Conservation (phyloP, 2,888 invertebrate species). For the Helleia helle region DNA sequence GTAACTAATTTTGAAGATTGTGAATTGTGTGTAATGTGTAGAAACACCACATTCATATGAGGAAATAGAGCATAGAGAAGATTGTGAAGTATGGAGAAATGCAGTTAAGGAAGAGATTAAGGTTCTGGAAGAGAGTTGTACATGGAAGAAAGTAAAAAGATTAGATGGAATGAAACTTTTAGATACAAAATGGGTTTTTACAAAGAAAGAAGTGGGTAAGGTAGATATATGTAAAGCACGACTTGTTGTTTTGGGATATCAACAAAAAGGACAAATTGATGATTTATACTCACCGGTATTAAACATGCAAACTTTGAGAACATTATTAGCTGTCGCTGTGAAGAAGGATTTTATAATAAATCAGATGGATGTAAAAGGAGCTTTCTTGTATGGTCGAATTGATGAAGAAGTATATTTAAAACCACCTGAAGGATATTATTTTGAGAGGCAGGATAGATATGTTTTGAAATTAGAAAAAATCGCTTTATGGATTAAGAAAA, state of each 20-base stretch:
- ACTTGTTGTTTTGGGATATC: conserved; percentile 14
- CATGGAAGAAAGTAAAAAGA: too few relatives aligned
- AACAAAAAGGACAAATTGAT: too few relatives aligned
- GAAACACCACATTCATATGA: conserved; percentile 4
- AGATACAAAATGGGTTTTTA: conserved; percentile 10
- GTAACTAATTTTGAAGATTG: too few relatives aligned
- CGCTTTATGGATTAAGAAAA: conserved; percentile 17
- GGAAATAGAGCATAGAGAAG: background rate
- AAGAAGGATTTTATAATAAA: conserved; percentile 1
- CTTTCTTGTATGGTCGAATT: background rate
- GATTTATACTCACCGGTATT: conserved; percentile 14
- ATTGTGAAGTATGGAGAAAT: background rate
- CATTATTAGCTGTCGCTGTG: conserved; percentile 1
- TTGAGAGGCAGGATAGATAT: conserved; percentile 6
- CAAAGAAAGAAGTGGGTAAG: conserved; percentile 10
- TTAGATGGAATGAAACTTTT: background rate
- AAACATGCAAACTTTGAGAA: conserved; percentile 7
- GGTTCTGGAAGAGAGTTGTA: background rate
- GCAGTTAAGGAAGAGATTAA: conserved; percentile 8
- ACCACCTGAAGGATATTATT: conserved; percentile 14
- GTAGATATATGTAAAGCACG: conserved; percentile 14
- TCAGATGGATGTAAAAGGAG: conserved; percentile 8
- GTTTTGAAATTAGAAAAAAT: conserved; percentile 16
- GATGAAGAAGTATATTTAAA: conserved; percentile 13
- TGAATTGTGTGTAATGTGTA: too few relatives aligned